These are phyloP conservation scores for Delphinus delphis DNA, from an alignment of 2,113 vertebrate species.

Conservation along the genomic window DNA sequence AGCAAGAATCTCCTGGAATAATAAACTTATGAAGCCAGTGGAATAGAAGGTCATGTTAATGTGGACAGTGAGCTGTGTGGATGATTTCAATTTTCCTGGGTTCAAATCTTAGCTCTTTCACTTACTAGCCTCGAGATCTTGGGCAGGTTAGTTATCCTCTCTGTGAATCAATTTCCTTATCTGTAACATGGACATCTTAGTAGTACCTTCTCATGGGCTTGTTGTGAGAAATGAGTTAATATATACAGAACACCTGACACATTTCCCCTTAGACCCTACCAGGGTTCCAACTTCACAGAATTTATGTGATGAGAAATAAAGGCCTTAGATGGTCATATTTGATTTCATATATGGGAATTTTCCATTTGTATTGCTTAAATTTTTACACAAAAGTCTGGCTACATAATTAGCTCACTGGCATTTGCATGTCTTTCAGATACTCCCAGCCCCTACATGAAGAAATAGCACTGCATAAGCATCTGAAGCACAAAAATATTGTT, in stretches of 20 bases:
- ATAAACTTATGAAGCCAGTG: not conserved
- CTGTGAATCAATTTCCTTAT: not conserved
- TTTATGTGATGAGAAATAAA: constrained; percentile 14
- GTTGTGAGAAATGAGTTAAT: constrained; percentile 21
- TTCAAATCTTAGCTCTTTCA: not conserved
- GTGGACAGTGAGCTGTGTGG: not conserved
- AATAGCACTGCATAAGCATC: constrained; percentile 97
- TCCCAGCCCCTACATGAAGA: constrained; percentile 99
- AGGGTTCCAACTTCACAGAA: not conserved
- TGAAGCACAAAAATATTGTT: constrained; percentile 99
- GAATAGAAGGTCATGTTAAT: not conserved
- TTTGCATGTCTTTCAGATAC: constrained; percentile 85
- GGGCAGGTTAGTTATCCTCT: not conserved
- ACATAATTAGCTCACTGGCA: not conserved
- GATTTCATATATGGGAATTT: constrained; percentile 8
- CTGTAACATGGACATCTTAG: not conserved
- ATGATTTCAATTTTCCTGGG: not conserved
- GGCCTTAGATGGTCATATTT: not conserved
- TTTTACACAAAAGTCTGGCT: not conserved
- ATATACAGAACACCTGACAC: not conserved
- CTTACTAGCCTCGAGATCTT: not conserved
- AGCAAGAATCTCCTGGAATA: not conserved
- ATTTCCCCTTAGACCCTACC: not conserved
- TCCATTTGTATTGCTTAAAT: not conserved
- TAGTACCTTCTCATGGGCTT: not conserved